These are phyloP conservation scores for Taxidea taxus DNA, from an alignment of 2,113 vertebrate genomes.

Conservation along the genomic window DNA sequence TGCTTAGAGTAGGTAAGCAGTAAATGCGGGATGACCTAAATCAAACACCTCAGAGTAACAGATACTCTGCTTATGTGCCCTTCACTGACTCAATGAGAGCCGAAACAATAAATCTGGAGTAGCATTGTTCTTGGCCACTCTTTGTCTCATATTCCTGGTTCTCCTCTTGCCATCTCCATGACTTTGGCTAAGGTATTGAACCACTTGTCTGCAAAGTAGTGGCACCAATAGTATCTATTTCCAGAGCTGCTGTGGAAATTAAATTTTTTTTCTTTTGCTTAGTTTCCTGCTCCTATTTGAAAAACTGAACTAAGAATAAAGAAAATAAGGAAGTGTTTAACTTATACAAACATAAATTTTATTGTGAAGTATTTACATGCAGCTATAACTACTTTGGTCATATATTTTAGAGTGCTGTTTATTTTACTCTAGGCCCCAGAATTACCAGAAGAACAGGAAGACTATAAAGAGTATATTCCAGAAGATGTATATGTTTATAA, in stretches of 20 bases:
- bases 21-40: not conserved
- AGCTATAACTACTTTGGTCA: not conserved
- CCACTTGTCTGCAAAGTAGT: not conserved
- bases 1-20: not conserved
- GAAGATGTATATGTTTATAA: constrained; percentile 68
- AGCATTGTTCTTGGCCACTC: not conserved
- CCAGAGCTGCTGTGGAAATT: not conserved
- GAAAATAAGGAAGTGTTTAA: not conserved
- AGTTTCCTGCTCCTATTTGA: constrained; percentile 1
- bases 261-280: not conserved
- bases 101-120: not conserved
- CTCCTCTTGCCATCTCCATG: not conserved
- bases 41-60: not conserved
- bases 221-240: not conserved
- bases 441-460: constrained; percentile 68
- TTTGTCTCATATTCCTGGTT: not conserved
- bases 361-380: not conserved
- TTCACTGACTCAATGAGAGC: not conserved
- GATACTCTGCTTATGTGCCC: not conserved
- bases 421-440: constrained; percentile 80
- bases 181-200: not conserved
- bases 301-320: not conserved
- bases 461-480: constrained; percentile 53
- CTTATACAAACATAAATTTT: not conserved
- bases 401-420: constrained; percentile 7